These are phyloP conservation scores for Anniella stebbinsi DNA, from an alignment of 2,797 vertebrate species.

Conservation along the genomic window DNA sequence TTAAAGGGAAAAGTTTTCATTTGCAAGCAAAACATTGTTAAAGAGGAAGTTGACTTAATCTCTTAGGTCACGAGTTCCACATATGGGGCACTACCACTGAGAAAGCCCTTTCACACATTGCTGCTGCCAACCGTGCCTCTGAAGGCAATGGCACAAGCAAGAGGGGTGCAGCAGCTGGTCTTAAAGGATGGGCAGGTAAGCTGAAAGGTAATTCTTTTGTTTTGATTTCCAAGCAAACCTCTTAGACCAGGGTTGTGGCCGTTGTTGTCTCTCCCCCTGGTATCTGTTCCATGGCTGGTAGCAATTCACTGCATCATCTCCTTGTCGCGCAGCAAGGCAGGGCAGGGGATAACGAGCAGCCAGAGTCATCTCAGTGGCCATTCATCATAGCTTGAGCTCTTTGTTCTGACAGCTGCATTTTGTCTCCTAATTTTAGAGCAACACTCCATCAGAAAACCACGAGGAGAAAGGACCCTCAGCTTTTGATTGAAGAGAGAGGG, in stretches of 20 bases:
- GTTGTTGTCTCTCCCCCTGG: slow-evolving; percentile 27
- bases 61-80: too few species aligned
- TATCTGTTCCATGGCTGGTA: slow-evolving; percentile 61
- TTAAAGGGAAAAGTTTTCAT: too few species aligned
- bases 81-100: too few species aligned
- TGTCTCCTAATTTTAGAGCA: slow-evolving; percentile 72
- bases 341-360: slow-evolving; percentile 81
- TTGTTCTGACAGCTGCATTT: slow-evolving; percentile 81
- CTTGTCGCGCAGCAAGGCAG: slow-evolving; percentile 66
- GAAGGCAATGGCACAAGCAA: neutral
- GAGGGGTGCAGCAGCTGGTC: neutral
- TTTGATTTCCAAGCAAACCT: slow-evolving; percentile 65
- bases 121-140: too few species aligned
- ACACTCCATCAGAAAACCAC: slow-evolving; percentile 59
- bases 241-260: slow-evolving; percentile 40
- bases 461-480: slow-evolving; percentile 60
- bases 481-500: slow-evolving; percentile 74
- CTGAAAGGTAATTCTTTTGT: slow-evolving; percentile 56
- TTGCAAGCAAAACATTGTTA: too few species aligned
- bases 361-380: slow-evolving; percentile 74
- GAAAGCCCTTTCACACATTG: too few species aligned
- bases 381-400: slow-evolving; percentile 76
- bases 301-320: slow-evolving; percentile 44
- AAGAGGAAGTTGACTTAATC: too few species aligned
- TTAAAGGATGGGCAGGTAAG: neutral